Evolutionary conservation across 2,797 vertebrate genomes (phyloP).

Genomic region (Huso huso): DNA sequence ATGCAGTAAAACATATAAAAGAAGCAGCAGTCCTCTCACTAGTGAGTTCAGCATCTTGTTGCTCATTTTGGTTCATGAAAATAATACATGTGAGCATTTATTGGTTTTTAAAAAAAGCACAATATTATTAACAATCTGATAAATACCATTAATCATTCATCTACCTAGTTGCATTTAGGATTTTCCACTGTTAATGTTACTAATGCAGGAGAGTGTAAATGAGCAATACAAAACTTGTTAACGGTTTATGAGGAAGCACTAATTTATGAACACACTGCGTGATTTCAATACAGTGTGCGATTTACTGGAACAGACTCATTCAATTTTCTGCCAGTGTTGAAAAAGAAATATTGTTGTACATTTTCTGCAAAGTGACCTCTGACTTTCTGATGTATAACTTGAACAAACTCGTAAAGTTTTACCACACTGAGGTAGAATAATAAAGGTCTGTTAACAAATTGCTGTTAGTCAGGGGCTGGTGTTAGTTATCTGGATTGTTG

Average conservation of each 20-base stretch:
- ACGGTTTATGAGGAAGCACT: slow-evolving; percentile 43
- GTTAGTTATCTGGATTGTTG: too few species aligned
- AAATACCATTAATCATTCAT: too few species aligned
- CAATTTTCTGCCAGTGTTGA: slow-evolving; percentile 17
- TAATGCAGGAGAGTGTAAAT: slow-evolving; percentile 43
- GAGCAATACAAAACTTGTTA: slow-evolving; percentile 50
- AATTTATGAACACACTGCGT: slow-evolving; percentile 37
- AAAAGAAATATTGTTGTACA: slow-evolving; percentile 10
- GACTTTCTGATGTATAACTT: slow-evolving; percentile 32
- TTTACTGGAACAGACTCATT: slow-evolving; percentile 40
- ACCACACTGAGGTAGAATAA: slow-evolving; percentile 34
- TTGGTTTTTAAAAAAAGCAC: too few species aligned
- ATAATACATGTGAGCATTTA: too few species aligned
- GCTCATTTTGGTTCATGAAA: too few species aligned
- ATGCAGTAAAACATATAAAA: too few species aligned
- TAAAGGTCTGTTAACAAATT: slow-evolving; percentile 33
- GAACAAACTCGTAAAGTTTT: slow-evolving; percentile 41
- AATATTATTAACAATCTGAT: too few species aligned
- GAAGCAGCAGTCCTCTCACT: neutral
- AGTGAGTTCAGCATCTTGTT: neutral
- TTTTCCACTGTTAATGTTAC: slow-evolving; percentile 48
- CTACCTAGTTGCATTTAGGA: slow-evolving; percentile 11
- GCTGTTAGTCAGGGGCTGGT: slow-evolving; percentile 33
- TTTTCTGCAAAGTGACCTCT: slow-evolving; percentile 35
- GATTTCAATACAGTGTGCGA: slow-evolving; percentile 37